Evolutionary conservation across 2,888 invertebrate genomes (phyloP).

Genomic region (Lasioglossum calceatum): DNA sequence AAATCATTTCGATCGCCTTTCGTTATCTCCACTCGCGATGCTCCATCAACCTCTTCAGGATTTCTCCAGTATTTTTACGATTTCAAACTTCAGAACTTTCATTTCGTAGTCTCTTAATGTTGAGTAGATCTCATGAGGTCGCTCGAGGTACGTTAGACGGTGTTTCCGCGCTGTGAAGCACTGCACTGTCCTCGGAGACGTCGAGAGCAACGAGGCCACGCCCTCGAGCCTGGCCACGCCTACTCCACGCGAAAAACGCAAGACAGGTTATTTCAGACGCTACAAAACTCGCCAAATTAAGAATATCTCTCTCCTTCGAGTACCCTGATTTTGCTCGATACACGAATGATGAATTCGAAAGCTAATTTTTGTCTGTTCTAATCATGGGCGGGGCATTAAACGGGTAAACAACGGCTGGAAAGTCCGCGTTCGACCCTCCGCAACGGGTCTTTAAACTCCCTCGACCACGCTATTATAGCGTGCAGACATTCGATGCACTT

Average conservation of each 20-base stretch:
- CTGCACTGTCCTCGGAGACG: neutral
- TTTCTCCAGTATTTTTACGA: neutral
- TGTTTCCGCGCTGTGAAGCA: too few species aligned
- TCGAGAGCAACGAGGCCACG: neutral
- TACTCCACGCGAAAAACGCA: too few species aligned
- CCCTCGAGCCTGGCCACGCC: too few species aligned
- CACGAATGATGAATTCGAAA: neutral
- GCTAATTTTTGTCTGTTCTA: neutral
- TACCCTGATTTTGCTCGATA: neutral
- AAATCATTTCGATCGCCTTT: neutral
- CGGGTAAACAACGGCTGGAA: neutral
- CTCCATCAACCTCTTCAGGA: neutral
- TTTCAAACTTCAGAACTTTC: neutral
- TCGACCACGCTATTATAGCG: constrained; percentile 35
- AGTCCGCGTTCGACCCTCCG: neutral
- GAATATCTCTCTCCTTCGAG: neutral
- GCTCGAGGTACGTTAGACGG: too few species aligned
- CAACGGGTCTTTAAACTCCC: neutral
- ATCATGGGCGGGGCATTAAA: neutral
- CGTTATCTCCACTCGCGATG: too few species aligned
- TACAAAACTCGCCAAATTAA: neutral
- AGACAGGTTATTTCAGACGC: neutral
- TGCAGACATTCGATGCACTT: constrained; percentile 41
- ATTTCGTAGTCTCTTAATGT: neutral
- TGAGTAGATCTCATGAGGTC: too few species aligned